Evolutionary conservation across 2,888 invertebrate species (phyloP).

Genomic region (Cybosia mesomella): DNA sequence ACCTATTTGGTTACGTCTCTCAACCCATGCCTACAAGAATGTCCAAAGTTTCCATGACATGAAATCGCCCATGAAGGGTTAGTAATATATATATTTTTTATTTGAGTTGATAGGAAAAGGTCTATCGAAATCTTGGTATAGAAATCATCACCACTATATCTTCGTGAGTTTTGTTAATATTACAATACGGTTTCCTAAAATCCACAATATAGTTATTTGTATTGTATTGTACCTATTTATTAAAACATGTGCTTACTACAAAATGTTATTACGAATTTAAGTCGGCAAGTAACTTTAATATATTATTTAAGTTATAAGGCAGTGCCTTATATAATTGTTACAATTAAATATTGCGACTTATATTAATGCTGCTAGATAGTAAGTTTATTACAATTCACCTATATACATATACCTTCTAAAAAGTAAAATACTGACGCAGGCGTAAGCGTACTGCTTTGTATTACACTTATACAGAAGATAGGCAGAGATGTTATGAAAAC

Average conservation of each 20-base stretch:
- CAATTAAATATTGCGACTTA: slow-evolving; percentile 44
- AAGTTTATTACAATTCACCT: slow-evolving; percentile 31
- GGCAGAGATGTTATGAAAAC: not conserved
- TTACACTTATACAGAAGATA: not conserved
- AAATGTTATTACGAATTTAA: slow-evolving; percentile 23
- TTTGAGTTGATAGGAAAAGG: no score
- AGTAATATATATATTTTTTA: no score
- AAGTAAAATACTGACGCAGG: slow-evolving; percentile 29
- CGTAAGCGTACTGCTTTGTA: slow-evolving; percentile 29
- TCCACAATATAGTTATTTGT: not conserved
- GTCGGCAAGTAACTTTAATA: slow-evolving; percentile 26
- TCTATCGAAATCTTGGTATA: not conserved
- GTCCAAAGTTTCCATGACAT: not conserved
- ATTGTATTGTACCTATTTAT: not conserved
- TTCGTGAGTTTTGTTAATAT: not conserved
- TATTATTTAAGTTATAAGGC: slow-evolving; percentile 60
- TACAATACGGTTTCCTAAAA: not conserved
- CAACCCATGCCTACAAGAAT: not conserved
- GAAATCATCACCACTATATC: not conserved
- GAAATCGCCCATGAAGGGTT: no score
- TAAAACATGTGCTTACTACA: slow-evolving; percentile 1
- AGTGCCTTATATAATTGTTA: slow-evolving; percentile 72
- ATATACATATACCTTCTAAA: slow-evolving; percentile 31
- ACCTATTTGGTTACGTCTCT: not conserved
- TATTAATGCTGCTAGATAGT: slow-evolving; percentile 19